phyloP scores from a whole-genome alignment of 2,113 vertebrate species.

The Dromas ardeola region DNA sequence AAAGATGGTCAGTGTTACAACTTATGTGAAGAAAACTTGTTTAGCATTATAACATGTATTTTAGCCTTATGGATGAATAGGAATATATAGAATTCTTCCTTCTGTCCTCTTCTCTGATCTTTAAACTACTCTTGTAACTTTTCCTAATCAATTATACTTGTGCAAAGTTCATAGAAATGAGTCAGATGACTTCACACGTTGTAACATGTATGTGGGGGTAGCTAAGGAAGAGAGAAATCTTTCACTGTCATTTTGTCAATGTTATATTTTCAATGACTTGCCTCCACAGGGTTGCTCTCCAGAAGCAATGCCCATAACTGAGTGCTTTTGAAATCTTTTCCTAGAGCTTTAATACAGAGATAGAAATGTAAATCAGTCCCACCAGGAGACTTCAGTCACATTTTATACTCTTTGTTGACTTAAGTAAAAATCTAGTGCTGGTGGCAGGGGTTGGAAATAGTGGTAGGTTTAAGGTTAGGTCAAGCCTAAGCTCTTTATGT shows the following conservation, averaged over 20 bases:
- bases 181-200: background rate
- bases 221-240: background rate
- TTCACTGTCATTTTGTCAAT: background rate
- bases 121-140: background rate
- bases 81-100: background rate
- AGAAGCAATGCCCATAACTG: background rate
- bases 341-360: background rate
- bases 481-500: background rate
- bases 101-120: background rate
- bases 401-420: background rate
- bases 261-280: background rate
- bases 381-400: background rate
- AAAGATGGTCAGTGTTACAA: background rate
- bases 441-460: background rate
- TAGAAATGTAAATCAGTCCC: background rate
- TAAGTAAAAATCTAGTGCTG: background rate
- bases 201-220: background rate
- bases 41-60: background rate
- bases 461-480: background rate
- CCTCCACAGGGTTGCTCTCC: background rate
- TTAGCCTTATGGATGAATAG: background rate
- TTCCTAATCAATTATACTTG: background rate
- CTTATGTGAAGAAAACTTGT: background rate
- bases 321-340: background rate
- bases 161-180: background rate